Base-by-base conservation (phyloP, 2,888 invertebrate species). In the Smittia aterrima region DNA sequence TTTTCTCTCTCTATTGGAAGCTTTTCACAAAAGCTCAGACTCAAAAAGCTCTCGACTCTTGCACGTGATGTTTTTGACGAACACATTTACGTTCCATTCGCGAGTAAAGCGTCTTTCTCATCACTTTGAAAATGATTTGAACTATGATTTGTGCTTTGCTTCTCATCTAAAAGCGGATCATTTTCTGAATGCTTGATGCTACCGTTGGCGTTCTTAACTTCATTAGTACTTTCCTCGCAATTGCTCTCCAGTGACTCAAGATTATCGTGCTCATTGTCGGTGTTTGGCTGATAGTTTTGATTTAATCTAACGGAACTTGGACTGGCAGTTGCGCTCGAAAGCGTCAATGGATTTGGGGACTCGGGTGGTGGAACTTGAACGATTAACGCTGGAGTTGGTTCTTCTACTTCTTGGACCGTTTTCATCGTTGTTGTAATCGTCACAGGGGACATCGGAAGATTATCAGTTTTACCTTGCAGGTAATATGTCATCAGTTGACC, bases 401-500 rank as follows among this genome's bases (percentile, higher is more conserved):
- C 83, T 68, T 83, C 83, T 75, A 83, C 82, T 78, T 84, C 83
- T 41, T 80, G 80, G 16, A 84, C 78, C 4, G 82, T 81, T 77
- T 83, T 83, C 82, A 83, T 84, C 25, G 79, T 79, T 1, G 77
- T 74, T 1, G 77, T 75, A 9, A 75, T 20, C 64, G 77, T 66
- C 18, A 78, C 76, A 38, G 78, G 78, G 13, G 77, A 78, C 32
- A 77, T 58, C 20, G 75, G 70, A 38, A 22, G 66, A 7, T 64
- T 74, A 18, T 64, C 64, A 76, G 82, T 82, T 2, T 83, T 82
- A 80, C 86, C 90, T 80, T 87, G 85, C 77, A 98, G 85, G 81
- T 96, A 97, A 83, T 95, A 97, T 1, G 97, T 98, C 90, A 96
- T 92, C 75, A 98, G 86, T 81, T 96, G 92, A 13, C 98, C 98